Percentiles rank a stretch among this genome's conserved stretches.
phyloP scores from a whole-genome alignment of 2,113 vertebrate genomes.

The Scytalopus superciliaris region DNA sequence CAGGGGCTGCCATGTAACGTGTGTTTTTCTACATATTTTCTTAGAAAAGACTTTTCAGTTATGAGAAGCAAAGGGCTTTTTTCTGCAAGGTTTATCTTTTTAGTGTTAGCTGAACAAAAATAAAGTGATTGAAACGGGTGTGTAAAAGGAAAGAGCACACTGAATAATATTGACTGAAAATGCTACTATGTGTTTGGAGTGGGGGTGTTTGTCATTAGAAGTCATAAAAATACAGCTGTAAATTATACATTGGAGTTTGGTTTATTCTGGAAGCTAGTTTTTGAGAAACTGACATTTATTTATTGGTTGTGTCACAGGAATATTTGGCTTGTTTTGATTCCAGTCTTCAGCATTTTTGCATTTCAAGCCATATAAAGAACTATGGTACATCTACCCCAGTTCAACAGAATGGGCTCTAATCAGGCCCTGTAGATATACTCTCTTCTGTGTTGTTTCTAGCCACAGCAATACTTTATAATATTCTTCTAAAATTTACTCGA shows the following conservation, averaged over 20 bases:
- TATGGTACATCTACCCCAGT: not conserved
- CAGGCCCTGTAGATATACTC: not conserved
- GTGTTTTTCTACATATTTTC: not conserved
- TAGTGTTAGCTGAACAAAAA: not conserved
- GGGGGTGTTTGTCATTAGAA: not conserved
- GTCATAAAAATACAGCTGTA: not conserved
- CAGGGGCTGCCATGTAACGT: not conserved
- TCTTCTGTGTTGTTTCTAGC: not conserved
- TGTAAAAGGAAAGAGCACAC: not conserved
- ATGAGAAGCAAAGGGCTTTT: not conserved
- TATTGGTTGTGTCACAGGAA: not conserved
- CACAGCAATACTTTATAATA: not conserved
- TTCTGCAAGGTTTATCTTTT: not conserved
- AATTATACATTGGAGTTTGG: not conserved
- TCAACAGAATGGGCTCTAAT: not conserved
- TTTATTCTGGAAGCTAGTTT: slow-evolving; percentile 20
- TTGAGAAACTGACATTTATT: not conserved
- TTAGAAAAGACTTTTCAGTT: not conserved
- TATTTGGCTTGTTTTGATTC: slow-evolving; percentile 3
- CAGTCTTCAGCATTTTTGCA: not conserved
- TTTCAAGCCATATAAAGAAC: not conserved
- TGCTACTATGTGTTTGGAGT: not conserved
- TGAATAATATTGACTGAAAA: not conserved
- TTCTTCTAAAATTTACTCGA: not conserved
- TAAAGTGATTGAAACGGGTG: not conserved